Evolutionary conservation across 2,797 vertebrate species (phyloP).

Genomic region (Pelochelys cantorii): DNA sequence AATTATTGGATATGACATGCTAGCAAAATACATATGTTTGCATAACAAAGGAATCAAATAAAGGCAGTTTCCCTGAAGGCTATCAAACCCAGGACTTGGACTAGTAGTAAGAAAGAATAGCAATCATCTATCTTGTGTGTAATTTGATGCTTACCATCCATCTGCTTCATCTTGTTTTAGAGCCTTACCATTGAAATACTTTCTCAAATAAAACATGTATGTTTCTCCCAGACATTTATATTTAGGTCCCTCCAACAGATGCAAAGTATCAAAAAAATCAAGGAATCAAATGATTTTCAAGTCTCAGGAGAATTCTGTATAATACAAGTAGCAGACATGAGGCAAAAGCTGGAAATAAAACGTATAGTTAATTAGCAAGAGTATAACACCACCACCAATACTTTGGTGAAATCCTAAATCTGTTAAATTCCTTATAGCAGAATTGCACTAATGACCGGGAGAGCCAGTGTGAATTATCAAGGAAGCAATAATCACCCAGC

Average conservation of each 20-base stretch:
- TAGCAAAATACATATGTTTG: constrained; percentile 29
- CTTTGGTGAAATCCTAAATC: fast-evolving
- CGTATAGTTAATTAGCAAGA: not conserved
- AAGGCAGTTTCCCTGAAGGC: not conserved
- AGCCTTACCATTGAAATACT: fast-evolving
- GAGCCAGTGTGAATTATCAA: not conserved
- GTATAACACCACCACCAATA: not conserved
- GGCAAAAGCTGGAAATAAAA: not conserved
- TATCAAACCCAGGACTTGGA: not conserved
- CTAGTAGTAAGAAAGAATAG: not conserved
- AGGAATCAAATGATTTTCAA: not conserved
- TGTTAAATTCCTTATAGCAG: fast-evolving
- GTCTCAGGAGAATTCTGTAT: not conserved
- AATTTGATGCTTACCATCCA: fast-evolving
- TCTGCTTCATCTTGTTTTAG: fast-evolving
- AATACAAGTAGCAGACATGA: fast-evolving
- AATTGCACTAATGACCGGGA: not conserved
- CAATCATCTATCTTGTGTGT: fast-evolving
- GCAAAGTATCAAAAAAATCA: not conserved
- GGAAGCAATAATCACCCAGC: constrained; percentile 11
- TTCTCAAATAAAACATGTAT: not conserved
- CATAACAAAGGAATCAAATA: constrained; percentile 20
- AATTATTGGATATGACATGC: constrained; percentile 13
- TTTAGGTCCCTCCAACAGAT: not conserved
- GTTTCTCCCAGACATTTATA: not conserved